Percentiles rank a stretch among this genome's conserved stretches.
These are phyloP conservation scores for Lutjanus argentimaculatus DNA, from an alignment of 2,797 vertebrate genomes.

Conservation along the genomic window DNA sequence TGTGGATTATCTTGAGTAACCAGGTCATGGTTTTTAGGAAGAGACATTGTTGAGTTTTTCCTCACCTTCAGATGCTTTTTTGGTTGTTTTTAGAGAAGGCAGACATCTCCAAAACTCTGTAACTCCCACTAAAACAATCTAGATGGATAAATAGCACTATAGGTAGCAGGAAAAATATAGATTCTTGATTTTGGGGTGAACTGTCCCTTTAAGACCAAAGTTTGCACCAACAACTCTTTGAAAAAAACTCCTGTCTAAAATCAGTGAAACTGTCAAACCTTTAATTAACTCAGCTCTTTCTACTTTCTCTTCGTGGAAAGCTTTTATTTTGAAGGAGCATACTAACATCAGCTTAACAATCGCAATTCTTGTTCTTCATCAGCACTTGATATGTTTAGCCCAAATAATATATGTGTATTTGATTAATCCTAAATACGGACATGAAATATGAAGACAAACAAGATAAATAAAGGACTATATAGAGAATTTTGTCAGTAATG, in stretches of 20 bases:
- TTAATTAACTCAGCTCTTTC: background rate
- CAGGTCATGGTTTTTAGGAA: too few species aligned
- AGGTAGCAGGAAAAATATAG: too few species aligned
- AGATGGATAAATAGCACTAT: too few species aligned
- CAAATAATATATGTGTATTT: background rate
- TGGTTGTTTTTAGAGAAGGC: too few species aligned
- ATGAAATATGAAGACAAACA: background rate
- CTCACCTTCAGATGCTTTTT: too few species aligned
- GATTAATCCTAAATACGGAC: background rate
- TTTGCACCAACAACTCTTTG: background rate
- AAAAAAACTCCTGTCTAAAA: background rate
- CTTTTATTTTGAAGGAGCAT: slow-evolving; percentile 26
- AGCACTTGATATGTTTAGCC: too few species aligned
- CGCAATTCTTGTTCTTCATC: background rate
- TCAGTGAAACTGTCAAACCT: background rate
- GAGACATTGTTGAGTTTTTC: too few species aligned
- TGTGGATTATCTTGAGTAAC: too few species aligned
- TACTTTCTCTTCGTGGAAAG: background rate
- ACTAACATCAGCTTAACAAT: background rate
- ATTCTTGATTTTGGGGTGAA: too few species aligned
- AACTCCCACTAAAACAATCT: too few species aligned
- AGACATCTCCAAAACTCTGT: too few species aligned
- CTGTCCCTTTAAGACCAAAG: too few species aligned
- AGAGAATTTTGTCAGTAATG: background rate
- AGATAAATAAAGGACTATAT: background rate